A percentile compares a stretch with the other conserved stretches of the same genome.
These are phyloP conservation scores for Aplysia californica DNA, from an alignment of 1,140 invertebrate genomes.

Conservation along the genomic window DNA sequence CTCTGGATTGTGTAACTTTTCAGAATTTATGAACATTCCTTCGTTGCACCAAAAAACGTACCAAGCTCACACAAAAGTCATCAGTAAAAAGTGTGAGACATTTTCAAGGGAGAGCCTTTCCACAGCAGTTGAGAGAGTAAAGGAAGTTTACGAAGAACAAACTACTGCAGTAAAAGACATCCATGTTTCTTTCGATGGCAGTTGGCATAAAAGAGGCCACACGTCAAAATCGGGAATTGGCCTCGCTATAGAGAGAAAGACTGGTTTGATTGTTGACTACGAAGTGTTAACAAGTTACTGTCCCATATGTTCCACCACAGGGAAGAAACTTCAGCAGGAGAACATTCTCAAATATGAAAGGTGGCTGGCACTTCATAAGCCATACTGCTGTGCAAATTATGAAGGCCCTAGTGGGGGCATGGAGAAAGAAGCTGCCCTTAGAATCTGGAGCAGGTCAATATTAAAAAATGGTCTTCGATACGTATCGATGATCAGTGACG, in stretches of 20 bases:
- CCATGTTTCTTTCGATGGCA: neutral
- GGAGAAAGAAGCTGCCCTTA: neutral
- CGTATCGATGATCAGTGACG: neutral
- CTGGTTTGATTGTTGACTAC: neutral
- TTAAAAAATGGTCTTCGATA: neutral
- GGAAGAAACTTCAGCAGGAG: neutral
- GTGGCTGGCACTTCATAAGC: neutral
- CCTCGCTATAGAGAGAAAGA: neutral
- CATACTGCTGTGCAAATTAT: neutral
- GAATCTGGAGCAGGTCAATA: conserved; percentile 6
- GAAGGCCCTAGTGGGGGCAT: neutral
- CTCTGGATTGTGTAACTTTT: neutral
- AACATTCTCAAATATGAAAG: neutral
- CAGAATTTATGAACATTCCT: conserved; percentile 2
- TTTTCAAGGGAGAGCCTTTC: neutral
- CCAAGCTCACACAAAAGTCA: neutral
- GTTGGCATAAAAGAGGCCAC: conserved; percentile 1
- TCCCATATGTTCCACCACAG: neutral
- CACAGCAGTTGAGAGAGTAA: neutral
- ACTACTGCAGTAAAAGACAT: neutral
- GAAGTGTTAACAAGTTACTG: neutral
- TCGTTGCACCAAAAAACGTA: neutral
- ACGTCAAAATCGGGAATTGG: neutral
- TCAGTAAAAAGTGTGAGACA: neutral
- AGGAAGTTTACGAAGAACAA: neutral